A percentile compares a stretch with the other conserved stretches of the same genome.
Conservation (phyloP, 2,888 invertebrate species). For the Atethmia centrago region DNA sequence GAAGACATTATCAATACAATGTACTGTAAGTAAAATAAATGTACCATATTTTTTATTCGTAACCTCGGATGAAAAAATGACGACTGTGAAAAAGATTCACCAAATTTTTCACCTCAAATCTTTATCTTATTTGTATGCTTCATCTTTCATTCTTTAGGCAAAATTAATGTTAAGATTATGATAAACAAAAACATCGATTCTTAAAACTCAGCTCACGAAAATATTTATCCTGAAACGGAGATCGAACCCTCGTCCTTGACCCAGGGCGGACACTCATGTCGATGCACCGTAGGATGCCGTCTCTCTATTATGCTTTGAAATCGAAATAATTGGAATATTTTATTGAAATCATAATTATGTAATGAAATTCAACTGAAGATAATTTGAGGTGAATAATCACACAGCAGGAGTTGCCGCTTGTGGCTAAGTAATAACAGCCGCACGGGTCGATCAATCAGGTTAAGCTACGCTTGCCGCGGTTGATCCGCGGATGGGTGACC, state of each 20-base stretch:
- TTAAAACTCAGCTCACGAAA: conserved; percentile 6
- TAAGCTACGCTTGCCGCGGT: too few species aligned
- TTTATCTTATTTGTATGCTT: too few species aligned
- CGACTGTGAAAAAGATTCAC: neutral
- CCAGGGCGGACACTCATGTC: conserved; percentile 2
- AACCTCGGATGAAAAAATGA: neutral
- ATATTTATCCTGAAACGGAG: conserved; percentile 26
- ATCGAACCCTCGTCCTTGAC: conserved; percentile 22
- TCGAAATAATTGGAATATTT: conserved; percentile 3
- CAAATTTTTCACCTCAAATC: neutral
- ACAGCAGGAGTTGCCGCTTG: too few species aligned
- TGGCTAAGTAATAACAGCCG: too few species aligned
- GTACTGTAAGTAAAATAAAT: neutral
- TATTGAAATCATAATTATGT: conserved; percentile 1
- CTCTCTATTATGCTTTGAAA: neutral
- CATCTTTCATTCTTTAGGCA: neutral
- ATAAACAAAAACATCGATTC: conserved; percentile 15
- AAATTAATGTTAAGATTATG: conserved; percentile 1
- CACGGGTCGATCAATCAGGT: too few species aligned
- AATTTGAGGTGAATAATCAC: neutral
- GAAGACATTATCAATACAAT: conserved; percentile 1
- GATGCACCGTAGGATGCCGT: conserved; percentile 19
- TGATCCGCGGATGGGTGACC: too few species aligned
- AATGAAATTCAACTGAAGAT: conserved; percentile 1
- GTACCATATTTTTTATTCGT: neutral